Conservation (phyloP, 2,797 vertebrate genomes). For the Nothura maculosa region DNA sequence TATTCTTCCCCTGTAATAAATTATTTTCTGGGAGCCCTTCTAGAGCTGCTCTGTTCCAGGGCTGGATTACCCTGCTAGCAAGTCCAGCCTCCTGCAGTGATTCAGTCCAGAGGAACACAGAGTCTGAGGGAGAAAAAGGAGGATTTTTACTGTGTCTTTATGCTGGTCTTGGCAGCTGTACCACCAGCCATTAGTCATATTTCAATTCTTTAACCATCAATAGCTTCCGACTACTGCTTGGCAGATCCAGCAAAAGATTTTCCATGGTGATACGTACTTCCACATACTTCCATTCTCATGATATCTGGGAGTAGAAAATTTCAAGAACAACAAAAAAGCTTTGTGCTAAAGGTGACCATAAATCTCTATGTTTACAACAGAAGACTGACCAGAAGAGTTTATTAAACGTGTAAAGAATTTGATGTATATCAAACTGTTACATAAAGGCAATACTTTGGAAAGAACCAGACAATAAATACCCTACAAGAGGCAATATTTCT, state of each 20-base stretch:
- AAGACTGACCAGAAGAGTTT: conserved; percentile 86
- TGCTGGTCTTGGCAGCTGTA: background rate
- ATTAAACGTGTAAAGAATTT: conserved; percentile 85
- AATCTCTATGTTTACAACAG: conserved; percentile 85
- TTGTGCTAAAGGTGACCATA: conserved; percentile 79
- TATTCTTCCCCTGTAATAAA: background rate
- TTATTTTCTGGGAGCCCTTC: background rate
- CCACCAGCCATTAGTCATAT: background rate
- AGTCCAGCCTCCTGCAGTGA: background rate
- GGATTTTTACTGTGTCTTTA: background rate
- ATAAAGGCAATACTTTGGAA: conserved; percentile 88
- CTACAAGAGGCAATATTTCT: conserved; percentile 83
- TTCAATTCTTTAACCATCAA: background rate
- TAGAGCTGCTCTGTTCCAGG: background rate
- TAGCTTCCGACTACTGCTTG: conserved; percentile 20
- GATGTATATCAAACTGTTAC: conserved; percentile 87
- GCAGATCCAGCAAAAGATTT: conserved; percentile 34
- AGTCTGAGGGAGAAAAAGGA: background rate
- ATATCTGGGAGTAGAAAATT: conserved; percentile 78
- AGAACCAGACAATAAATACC: conserved; percentile 86
- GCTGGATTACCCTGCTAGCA: background rate
- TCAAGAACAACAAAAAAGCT: conserved; percentile 62
- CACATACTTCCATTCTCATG: conserved; percentile 54
- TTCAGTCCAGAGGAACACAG: background rate
- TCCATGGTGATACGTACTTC: conserved; percentile 59